Conservation (phyloP, 2,888 invertebrate genomes). For the Lobophora halterata region DNA sequence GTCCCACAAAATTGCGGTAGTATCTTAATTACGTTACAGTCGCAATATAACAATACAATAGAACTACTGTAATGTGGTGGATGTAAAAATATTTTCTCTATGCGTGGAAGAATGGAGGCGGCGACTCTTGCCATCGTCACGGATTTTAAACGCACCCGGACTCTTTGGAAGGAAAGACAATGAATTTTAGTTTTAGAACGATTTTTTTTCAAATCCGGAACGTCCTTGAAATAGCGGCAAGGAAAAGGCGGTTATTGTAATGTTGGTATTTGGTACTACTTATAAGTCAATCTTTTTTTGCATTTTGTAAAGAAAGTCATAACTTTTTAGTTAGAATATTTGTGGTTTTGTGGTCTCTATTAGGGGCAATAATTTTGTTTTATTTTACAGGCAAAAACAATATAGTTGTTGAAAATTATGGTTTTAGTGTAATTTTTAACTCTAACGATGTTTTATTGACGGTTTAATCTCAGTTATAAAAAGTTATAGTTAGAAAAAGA, state of each 20-base stretch:
- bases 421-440: no score
- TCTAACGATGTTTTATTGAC: no score
- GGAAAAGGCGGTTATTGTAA: conserved; percentile 17
- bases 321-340: conserved; percentile 13
- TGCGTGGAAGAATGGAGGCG: conserved; percentile 37
- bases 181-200: conserved; percentile 39
- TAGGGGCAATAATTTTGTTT: conserved; percentile 2
- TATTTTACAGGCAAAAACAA: no score
- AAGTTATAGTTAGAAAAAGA: no score
- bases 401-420: no score
- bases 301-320: conserved; percentile 20
- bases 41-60: conserved; percentile 60
- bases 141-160: conserved; percentile 24
- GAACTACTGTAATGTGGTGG: conserved; percentile 67
- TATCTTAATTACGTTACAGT: conserved; percentile 55
- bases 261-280: conserved; percentile 17
- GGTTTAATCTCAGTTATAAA: no score
- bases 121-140: conserved; percentile 33
- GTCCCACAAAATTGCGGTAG: conserved; percentile 56
- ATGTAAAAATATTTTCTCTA: conserved; percentile 53
- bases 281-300: conserved; percentile 16
- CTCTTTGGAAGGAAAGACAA: conserved; percentile 41
- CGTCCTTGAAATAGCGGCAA: conserved; percentile 24
- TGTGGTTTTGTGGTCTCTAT: conserved; percentile 8
- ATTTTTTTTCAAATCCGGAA: conserved; percentile 13